Conservation (phyloP, 2,888 invertebrate species). For the Polyommatus iphigenia region DNA sequence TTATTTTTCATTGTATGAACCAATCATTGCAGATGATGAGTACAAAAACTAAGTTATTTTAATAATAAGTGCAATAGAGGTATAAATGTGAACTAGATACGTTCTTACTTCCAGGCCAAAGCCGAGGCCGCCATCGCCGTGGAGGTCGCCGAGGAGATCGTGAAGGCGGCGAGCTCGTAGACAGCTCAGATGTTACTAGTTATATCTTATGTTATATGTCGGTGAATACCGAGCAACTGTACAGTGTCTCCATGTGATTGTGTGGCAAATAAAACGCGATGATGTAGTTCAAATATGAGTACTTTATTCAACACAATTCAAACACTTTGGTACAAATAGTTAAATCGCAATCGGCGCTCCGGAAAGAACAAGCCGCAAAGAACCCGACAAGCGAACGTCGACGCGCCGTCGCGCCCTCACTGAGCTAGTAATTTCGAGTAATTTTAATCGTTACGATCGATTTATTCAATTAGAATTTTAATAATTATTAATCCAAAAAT, state of each 20-base stretch:
- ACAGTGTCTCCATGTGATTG: slow-evolving; percentile 8
- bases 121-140: slow-evolving; percentile 96
- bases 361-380: slow-evolving; percentile 62
- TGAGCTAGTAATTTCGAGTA: slow-evolving; percentile 55
- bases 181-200: slow-evolving; percentile 32
- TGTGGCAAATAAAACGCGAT: slow-evolving; percentile 57
- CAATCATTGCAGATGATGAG: too few species aligned
- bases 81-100: background rate
- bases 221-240: background rate
- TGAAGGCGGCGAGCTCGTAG: slow-evolving; percentile 86
- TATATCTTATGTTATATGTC: background rate
- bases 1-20: too few species aligned
- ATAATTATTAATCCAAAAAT: slow-evolving; percentile 55
- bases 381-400: slow-evolving; percentile 60
- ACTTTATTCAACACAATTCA: slow-evolving; percentile 80
- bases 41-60: background rate
- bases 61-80: background rate
- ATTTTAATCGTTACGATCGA: slow-evolving; percentile 50
- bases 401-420: slow-evolving; percentile 44
- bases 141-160: slow-evolving; percentile 96
- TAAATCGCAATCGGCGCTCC: slow-evolving; percentile 68
- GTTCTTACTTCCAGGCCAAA: slow-evolving; percentile 76
- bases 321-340: slow-evolving; percentile 81
- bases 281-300: slow-evolving; percentile 72
- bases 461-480: slow-evolving; percentile 57